These are phyloP conservation scores for Ochropacha duplaris DNA, from an alignment of 2,888 invertebrate genomes.

Conservation along the genomic window DNA sequence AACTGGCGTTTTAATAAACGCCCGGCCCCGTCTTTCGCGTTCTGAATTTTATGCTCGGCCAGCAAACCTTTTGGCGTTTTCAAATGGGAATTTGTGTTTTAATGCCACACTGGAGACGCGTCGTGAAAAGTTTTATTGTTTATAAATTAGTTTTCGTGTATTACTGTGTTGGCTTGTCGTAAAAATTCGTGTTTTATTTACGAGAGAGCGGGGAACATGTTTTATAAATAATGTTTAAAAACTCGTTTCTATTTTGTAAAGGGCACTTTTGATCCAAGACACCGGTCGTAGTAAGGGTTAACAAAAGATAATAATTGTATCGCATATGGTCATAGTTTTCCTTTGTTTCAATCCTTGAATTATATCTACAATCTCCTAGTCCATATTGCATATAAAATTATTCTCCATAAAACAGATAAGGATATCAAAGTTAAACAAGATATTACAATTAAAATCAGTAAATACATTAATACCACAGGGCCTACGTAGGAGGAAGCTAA, in stretches of 20 bases:
- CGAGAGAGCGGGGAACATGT: not conserved
- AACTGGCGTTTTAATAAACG: slow-evolving; percentile 80
- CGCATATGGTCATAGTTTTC: too few species aligned
- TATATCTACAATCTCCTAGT: not conserved
- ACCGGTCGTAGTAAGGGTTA: slow-evolving; percentile 46
- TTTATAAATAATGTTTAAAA: slow-evolving; percentile 5
- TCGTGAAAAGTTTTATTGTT: slow-evolving; percentile 63
- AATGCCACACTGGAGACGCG: slow-evolving; percentile 66
- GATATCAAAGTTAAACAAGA: slow-evolving; percentile 10
- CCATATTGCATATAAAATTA: not conserved
- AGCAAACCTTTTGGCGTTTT: slow-evolving; percentile 65
- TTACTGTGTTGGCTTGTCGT: slow-evolving; percentile 14
- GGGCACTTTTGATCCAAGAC: slow-evolving; percentile 15
- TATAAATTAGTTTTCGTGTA: slow-evolving; percentile 67
- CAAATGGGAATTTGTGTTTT: slow-evolving; percentile 63
- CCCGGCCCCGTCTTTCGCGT: slow-evolving; percentile 67
- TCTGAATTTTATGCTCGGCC: slow-evolving; percentile 66
- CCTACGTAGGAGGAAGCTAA: slow-evolving; percentile 28
- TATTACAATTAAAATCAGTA: slow-evolving; percentile 55
- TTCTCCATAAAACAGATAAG: not conserved
- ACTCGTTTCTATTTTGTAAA: slow-evolving; percentile 25
- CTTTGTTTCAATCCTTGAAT: too few species aligned
- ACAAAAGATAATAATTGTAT: not conserved
- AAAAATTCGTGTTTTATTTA: slow-evolving; percentile 1
- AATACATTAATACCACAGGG: slow-evolving; percentile 56